Evolutionary conservation across 2,888 invertebrate genomes (phyloP).

Genomic region (Ectropis crepuscularia): DNA sequence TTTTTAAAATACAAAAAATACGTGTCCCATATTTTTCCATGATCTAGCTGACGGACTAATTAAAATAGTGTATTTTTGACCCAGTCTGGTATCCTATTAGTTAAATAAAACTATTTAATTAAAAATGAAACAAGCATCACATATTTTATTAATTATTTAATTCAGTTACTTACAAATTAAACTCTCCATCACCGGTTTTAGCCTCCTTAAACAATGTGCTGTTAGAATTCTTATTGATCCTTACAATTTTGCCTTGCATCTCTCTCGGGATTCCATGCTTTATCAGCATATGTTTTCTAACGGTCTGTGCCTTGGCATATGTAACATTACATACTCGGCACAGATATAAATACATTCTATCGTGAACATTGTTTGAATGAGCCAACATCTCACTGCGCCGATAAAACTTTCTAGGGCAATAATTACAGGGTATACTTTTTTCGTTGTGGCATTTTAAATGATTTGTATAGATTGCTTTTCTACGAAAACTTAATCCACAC

Average conservation of each 20-base stretch:
- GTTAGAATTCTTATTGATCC: conserved; percentile 52
- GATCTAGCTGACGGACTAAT: too few relatives aligned
- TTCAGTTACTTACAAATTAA: conserved; percentile 3
- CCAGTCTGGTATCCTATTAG: too few relatives aligned
- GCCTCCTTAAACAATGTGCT: conserved; percentile 28
- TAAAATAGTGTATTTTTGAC: too few relatives aligned
- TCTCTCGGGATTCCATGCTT: conserved; percentile 72
- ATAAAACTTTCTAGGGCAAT: conserved; percentile 69
- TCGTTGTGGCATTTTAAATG: conserved; percentile 72
- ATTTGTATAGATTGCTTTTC: conserved; percentile 69
- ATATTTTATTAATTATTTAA: too few relatives aligned
- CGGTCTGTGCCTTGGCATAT: conserved; percentile 67
- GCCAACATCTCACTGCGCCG: conserved; percentile 59
- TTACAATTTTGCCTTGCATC: conserved; percentile 66
- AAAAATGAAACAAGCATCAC: too few relatives aligned
- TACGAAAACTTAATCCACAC: conserved; percentile 73
- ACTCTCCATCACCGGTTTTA: conserved; percentile 15
- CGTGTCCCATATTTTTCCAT: too few relatives aligned
- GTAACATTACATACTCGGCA: conserved; percentile 68
- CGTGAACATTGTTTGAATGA: conserved; percentile 70
- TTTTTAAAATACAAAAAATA: too few relatives aligned
- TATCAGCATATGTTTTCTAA: conserved; percentile 67
- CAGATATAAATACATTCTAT: conserved; percentile 64
- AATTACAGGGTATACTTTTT: conserved; percentile 65
- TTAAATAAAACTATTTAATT: too few relatives aligned